Evolutionary conservation across 2,797 vertebrate genomes (phyloP), one percentile per base, ranked within the genome.

Genomic region (Myripristis murdjan): DNA sequence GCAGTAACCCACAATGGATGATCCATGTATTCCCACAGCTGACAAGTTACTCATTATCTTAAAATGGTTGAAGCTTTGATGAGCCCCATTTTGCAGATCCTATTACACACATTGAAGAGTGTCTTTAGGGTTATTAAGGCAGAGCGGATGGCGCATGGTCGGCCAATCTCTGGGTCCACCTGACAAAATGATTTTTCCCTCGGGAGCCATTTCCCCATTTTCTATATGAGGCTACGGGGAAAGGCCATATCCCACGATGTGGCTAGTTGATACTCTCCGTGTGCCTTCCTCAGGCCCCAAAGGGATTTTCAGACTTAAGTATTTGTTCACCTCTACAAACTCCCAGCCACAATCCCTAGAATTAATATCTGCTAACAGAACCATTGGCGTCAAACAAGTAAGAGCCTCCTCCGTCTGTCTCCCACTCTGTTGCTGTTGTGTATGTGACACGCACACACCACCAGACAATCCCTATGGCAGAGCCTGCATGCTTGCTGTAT

Each of bases 191-290:
- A 49, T 14, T 16, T 58, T 78, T 87, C 73, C 79, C 87, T 86
- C 85, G 80, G n/a, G 44, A 87, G 37, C 69, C 75, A 59, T 26
- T 28, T 28, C 26, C 5, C 26, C 26, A 57, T 86, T 84, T 78
- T 14, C 54, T 64, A 60, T 46, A 41, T 48, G 35, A 55, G 22
- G 43, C 79, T 73, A 55, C 1, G 12, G 51, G 79, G 61, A 39
- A 12, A 60, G 59, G 47, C 5, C 37, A 59, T 28, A 28, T 79
- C 49, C 69, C 63, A 80, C 44, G 37, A 75, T 68, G 53, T 54
- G 61, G 9, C 35, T 41, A 62, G 48, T 53, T 85, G 78, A 90
- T 73, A 39, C 24, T 60, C 49, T 59, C 55, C 68, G 75, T 18
- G 60, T 22, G 49, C 39, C 14, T 24, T 51, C 65, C 55, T 70